Conservation (phyloP, 2,797 vertebrate genomes). For the Balearica regulorum region DNA sequence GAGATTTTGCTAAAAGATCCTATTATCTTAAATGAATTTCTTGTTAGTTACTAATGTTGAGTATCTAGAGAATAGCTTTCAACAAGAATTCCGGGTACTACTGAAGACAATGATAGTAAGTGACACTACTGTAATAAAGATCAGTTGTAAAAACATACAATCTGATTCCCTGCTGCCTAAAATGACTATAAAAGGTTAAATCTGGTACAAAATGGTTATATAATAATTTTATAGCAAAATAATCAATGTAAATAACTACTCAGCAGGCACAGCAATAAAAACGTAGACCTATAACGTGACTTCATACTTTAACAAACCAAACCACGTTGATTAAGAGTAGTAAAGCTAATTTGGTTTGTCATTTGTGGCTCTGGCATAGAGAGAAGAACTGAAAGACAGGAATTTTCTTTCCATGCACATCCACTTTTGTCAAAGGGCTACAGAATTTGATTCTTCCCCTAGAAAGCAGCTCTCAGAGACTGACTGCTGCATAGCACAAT, state of each 20-base stretch:
- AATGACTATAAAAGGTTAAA: neutral
- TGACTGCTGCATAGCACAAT: neutral
- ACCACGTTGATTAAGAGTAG: neutral
- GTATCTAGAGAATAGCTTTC: neutral
- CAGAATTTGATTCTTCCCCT: neutral
- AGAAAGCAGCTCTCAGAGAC: neutral
- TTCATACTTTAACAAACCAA: neutral
- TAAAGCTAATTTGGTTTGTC: neutral
- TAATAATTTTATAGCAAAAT: neutral
- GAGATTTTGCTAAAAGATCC: neutral
- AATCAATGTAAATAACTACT: neutral
- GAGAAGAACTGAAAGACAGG: neutral
- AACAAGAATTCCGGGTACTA: neutral
- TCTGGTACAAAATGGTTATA: neutral
- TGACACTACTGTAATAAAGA: neutral
- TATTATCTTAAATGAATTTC: neutral
- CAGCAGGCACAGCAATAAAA: neutral
- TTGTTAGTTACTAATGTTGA: neutral
- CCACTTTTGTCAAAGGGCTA: neutral
- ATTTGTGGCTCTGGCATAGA: neutral
- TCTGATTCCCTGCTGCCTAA: neutral
- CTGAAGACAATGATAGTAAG: neutral
- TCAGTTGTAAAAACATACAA: neutral
- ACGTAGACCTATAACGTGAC: neutral
- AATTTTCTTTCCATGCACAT: neutral